phyloP scores from a whole-genome alignment of 2,113 vertebrate genomes.

The Procavia capensis region DNA sequence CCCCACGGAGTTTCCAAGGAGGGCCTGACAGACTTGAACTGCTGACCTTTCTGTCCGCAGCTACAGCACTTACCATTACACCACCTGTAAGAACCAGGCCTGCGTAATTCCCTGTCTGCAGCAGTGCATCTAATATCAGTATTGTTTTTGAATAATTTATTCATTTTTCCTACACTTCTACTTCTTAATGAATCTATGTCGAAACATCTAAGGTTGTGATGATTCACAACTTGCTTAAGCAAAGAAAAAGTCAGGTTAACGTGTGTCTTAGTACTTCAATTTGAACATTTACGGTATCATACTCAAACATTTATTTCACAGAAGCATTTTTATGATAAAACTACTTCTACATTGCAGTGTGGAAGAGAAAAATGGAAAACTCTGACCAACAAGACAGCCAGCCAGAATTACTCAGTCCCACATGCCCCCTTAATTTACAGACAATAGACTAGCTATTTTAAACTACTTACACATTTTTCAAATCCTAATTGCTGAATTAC shows the following conservation, averaged over 20 bases:
- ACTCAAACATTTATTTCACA: background rate
- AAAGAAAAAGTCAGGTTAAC: background rate
- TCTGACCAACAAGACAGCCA: conserved; percentile 7
- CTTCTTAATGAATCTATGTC: background rate
- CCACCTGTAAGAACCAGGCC: too few relatives aligned
- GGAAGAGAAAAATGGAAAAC: background rate
- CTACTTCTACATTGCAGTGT: background rate
- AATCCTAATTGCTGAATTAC: background rate
- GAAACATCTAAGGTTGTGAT: background rate
- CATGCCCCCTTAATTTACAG: background rate
- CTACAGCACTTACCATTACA: too few relatives aligned
- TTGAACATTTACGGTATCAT: background rate
- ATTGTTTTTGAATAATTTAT: background rate
- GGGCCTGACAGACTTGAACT: too few relatives aligned
- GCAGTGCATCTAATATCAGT: background rate
- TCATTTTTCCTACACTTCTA: background rate
- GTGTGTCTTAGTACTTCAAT: background rate
- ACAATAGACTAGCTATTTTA: background rate
- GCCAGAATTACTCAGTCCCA: background rate
- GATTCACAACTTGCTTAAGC: background rate
- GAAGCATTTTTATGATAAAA: background rate
- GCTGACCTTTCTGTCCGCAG: too few relatives aligned
- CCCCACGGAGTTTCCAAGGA: too few relatives aligned
- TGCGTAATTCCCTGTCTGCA: too few relatives aligned
- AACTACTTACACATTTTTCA: conserved; percentile 29